Evolutionary conservation across 2,113 vertebrate genomes (phyloP).

Genomic region (Campylomormyrus numenius): DNA sequence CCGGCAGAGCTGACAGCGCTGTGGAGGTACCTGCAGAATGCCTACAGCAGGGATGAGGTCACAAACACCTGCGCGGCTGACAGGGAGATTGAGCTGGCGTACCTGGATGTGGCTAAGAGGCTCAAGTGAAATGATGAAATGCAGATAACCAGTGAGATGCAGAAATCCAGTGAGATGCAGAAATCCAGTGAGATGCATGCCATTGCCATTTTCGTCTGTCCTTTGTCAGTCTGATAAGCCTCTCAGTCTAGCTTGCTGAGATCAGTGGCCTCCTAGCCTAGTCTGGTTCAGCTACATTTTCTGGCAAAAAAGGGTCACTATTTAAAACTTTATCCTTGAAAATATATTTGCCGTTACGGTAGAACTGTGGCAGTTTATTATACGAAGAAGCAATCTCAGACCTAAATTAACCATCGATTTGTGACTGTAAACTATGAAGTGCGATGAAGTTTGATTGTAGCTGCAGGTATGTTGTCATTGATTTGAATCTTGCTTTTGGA

Average conservation of each 20-base stretch:
- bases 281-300: neutral
- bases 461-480: neutral
- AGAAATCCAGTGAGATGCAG: neutral
- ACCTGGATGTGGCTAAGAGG: constrained; percentile 81
- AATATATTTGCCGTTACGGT: neutral
- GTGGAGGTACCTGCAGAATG: constrained; percentile 86
- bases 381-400: neutral
- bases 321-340: neutral
- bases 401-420: neutral
- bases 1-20: constrained; percentile 77
- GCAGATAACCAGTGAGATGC: neutral
- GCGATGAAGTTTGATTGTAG: neutral
- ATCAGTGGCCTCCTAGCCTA: neutral
- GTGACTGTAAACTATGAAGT: neutral
- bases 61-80: constrained; percentile 91
- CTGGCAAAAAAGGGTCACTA: neutral
- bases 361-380: neutral
- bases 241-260: neutral
- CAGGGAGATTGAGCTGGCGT: constrained; percentile 83
- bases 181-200: too few relatives aligned
- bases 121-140: constrained; percentile 59
- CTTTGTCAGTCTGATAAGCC: neutral
- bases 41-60: constrained; percentile 82
- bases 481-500: constrained; percentile 1
- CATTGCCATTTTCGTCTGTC: neutral